A percentile compares a stretch with the other conserved stretches of the same genome.
These are phyloP conservation scores for Plebejus melissa DNA, from an alignment of 2,888 invertebrate genomes.

Conservation along the genomic window DNA sequence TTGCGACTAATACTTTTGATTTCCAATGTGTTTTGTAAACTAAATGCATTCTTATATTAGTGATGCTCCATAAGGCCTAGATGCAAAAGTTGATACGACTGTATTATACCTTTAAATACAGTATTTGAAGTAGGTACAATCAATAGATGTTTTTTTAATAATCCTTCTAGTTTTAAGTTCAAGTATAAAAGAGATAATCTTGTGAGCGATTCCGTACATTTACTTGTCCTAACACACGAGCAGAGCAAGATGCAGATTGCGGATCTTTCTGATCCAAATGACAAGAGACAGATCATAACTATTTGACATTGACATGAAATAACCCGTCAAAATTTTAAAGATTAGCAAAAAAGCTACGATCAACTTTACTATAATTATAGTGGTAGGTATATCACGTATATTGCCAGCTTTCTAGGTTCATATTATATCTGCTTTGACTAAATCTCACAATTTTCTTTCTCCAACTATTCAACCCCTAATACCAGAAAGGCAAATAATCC, in stretches of 20 bases:
- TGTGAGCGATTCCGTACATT: background rate
- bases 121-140: background rate
- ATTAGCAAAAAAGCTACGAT: too few species aligned
- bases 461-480: background rate
- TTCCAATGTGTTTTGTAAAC: conserved; percentile 3
- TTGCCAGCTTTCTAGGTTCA: too few species aligned
- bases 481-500: conserved; percentile 28
- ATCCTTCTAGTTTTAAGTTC: background rate
- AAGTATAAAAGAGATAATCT: background rate
- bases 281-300: too few species aligned
- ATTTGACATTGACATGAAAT: too few species aligned
- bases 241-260: too few species aligned
- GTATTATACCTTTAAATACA: background rate
- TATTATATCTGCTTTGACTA: background rate
- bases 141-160: background rate
- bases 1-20: background rate
- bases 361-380: too few species aligned
- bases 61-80: conserved; percentile 2
- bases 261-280: too few species aligned
- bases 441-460: background rate
- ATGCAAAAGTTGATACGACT: conserved; percentile 6
- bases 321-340: too few species aligned
- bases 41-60: conserved; percentile 12
- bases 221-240: background rate
- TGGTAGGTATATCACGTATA: too few species aligned